Percentiles rank a stretch among this genome's conserved stretches.
These are phyloP conservation scores for Psilanteris sp. DNA, from an alignment of 1,140 invertebrate species.

Conservation along the genomic window DNA sequence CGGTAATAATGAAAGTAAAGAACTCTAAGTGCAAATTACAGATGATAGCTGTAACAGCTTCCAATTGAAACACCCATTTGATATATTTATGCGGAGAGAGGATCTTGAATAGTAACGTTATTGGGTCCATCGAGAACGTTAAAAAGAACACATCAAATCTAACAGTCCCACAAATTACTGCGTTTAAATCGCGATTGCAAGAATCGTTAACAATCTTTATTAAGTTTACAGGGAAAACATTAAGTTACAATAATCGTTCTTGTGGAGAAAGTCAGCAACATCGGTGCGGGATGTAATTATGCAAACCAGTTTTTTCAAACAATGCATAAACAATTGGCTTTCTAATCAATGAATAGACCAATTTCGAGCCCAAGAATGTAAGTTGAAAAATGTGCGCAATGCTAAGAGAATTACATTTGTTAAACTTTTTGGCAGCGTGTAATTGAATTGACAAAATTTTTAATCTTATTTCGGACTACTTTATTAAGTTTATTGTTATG, in stretches of 20 bases:
- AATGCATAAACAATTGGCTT: slow-evolving; percentile 35
- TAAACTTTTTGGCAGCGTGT: no score
- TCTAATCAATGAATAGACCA: slow-evolving; percentile 18
- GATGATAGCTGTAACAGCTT: slow-evolving; percentile 30
- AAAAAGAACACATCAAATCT: slow-evolving; percentile 10
- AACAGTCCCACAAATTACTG: slow-evolving; percentile 3
- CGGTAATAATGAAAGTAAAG: slow-evolving; percentile 22
- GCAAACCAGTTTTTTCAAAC: slow-evolving; percentile 39
- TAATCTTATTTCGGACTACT: no score
- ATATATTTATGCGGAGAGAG: slow-evolving; percentile 12
- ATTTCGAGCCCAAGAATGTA: no score
- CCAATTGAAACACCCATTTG: no score
- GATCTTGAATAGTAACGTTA: slow-evolving; percentile 12
- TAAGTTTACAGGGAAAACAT: slow-evolving; percentile 38
- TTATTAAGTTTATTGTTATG: no score
- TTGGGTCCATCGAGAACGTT: slow-evolving; percentile 34
- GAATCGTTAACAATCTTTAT: slow-evolving; percentile 29
- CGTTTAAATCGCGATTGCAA: slow-evolving; percentile 25
- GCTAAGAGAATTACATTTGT: no score
- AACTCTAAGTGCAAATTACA: slow-evolving; percentile 17
- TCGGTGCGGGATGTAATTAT: slow-evolving; percentile 22
- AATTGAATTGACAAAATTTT: no score
- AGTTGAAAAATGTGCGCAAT: neutral
- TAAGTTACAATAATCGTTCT: slow-evolving; percentile 30
- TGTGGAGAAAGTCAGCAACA: slow-evolving; percentile 20